phyloP scores from a whole-genome alignment of 1,140 invertebrate genomes.

The Andricus grossulariae region DNA sequence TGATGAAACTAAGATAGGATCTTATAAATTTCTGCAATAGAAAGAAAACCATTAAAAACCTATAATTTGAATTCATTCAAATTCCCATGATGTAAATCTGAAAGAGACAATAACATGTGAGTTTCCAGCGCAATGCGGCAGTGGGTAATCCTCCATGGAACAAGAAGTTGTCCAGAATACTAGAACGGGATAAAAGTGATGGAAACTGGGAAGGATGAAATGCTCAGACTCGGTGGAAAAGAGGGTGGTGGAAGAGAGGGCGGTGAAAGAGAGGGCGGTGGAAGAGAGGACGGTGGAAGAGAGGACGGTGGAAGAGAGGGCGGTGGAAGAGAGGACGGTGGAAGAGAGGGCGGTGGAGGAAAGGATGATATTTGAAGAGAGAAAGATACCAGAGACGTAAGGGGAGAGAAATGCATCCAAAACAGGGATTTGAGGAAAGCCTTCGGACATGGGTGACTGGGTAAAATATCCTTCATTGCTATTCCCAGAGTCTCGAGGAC shows the following conservation, averaged over 20 bases:
- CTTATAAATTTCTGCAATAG: too few relatives aligned
- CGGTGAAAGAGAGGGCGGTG: too few relatives aligned
- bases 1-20: too few relatives aligned
- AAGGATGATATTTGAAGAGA: conserved; percentile 37
- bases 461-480: conserved; percentile 70
- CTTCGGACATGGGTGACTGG: conserved; percentile 65
- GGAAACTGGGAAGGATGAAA: conserved; percentile 40
- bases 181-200: conserved; percentile 40
- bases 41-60: too few relatives aligned
- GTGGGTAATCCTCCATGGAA: conserved; percentile 44
- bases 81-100: not conserved
- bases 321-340: conserved; percentile 8
- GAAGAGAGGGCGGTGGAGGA: too few relatives aligned
- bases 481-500: conserved; percentile 61
- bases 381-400: conserved; percentile 37
- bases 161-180: conserved; percentile 39
- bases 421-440: conserved; percentile 71
- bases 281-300: conserved; percentile 25
- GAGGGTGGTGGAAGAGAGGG: not conserved
- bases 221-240: conserved; percentile 33
- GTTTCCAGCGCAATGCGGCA: conserved; percentile 60
- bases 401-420: conserved; percentile 63
- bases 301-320: conserved; percentile 36
- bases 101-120: conserved; percentile 11
- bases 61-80: too few relatives aligned